These are phyloP conservation scores for Rhagologus leucostigma DNA, from an alignment of 2,113 vertebrate species.

Conservation along the genomic window DNA sequence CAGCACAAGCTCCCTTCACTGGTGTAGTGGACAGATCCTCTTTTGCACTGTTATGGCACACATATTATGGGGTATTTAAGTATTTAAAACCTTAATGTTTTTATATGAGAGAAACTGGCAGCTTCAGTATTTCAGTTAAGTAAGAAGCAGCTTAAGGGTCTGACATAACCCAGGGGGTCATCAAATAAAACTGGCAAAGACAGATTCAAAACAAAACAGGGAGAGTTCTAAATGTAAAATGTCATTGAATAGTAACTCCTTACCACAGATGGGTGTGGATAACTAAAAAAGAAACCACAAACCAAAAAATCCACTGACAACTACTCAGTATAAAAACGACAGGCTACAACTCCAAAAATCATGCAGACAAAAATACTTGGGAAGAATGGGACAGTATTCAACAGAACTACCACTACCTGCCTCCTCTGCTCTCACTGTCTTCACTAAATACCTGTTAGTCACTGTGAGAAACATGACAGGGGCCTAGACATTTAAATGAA, in stretches of 20 bases:
- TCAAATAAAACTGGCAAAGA: not conserved
- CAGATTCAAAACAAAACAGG: not conserved
- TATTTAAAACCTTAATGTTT: not conserved
- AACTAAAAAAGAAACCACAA: not conserved
- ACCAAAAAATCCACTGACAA: not conserved
- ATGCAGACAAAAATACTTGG: not conserved
- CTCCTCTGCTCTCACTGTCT: not conserved
- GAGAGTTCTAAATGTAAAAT: not conserved
- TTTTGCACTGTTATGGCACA: not conserved
- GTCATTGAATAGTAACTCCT: not conserved
- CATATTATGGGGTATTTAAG: not conserved
- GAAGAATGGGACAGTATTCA: not conserved
- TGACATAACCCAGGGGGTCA: not conserved
- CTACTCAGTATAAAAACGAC: not conserved
- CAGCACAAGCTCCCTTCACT: not conserved
- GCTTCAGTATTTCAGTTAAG: not conserved
- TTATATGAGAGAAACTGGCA: not conserved
- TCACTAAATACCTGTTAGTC: not conserved
- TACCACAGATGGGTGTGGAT: not conserved
- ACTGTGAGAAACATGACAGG: not conserved
- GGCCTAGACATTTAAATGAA: not conserved
- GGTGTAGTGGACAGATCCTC: not conserved
- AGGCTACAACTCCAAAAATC: not conserved
- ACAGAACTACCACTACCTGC: not conserved
- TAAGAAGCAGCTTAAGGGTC: not conserved